These are phyloP conservation scores for Ligdia adustata DNA, from an alignment of 2,888 invertebrate genomes.

Conservation along the genomic window DNA sequence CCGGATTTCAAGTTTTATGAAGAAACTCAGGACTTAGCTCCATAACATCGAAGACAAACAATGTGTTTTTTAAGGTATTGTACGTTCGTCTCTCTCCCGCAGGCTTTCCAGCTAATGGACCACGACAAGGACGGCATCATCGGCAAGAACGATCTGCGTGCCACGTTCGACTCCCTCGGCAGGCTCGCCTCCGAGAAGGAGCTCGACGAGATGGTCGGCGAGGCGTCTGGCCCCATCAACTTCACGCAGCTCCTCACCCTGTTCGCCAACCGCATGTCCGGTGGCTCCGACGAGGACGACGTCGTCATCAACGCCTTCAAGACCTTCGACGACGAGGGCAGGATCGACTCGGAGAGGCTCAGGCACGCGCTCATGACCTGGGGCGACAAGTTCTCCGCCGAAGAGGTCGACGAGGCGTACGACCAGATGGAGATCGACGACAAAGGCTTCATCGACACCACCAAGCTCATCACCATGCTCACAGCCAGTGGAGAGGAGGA, in stretches of 20 bases:
- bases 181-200: constrained; percentile 95
- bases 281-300: constrained; percentile 96
- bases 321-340: constrained; percentile 94
- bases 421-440: constrained; percentile 97
- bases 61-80: background rate
- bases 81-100: constrained; percentile 29
- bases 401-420: constrained; percentile 96
- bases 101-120: constrained; percentile 98
- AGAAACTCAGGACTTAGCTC: too few species aligned
- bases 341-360: constrained; percentile 95
- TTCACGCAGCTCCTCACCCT: constrained; percentile 97
- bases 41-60: background rate
- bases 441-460: constrained; percentile 95
- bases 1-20: background rate
- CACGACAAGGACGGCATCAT: constrained; percentile 96
- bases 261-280: constrained; percentile 96
- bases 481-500: constrained; percentile 94
- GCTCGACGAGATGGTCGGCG: constrained; percentile 93
- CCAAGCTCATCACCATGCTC: constrained; percentile 93
- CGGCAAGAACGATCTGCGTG: constrained; percentile 95
- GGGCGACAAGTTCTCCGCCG: constrained; percentile 95
- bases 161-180: constrained; percentile 96
- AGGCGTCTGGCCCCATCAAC: constrained; percentile 96
- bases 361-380: constrained; percentile 96
- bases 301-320: constrained; percentile 96